Evolutionary conservation across 2,797 vertebrate species (phyloP).

Genomic region (Pantherophis vulpinus): DNA sequence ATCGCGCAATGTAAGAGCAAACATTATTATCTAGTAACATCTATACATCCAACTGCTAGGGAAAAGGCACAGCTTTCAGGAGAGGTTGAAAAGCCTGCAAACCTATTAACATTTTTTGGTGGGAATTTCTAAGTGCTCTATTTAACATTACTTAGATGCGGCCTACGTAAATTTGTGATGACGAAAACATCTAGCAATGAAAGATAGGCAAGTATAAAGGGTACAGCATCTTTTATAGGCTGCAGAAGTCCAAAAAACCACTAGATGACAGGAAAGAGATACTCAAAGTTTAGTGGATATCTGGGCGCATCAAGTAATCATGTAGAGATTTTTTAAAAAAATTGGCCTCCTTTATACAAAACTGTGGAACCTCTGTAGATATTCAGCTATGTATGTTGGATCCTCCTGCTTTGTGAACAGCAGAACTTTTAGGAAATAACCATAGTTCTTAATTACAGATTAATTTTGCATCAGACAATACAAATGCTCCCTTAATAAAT

Average conservation of each 20-base stretch:
- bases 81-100: neutral
- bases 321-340: neutral
- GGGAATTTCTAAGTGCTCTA: neutral
- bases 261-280: neutral
- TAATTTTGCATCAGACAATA: conserved; percentile 50
- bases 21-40: neutral
- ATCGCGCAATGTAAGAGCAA: too few relatives aligned
- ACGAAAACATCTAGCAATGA: neutral
- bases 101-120: neutral
- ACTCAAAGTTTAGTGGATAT: neutral
- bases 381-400: neutral
- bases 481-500: conserved; percentile 36
- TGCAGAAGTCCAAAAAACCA: neutral
- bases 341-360: conserved; percentile 45
- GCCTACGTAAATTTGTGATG: neutral
- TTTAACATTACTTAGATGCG: neutral
- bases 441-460: conserved; percentile 42
- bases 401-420: neutral
- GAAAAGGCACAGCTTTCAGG: too few relatives aligned
- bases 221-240: neutral
- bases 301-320: neutral
- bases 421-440: conserved; percentile 1
- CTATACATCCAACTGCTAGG: neutral
- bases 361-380: conserved; percentile 24
- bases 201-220: neutral